phyloP scores from a whole-genome alignment of 1,140 invertebrate species.

The Hylaeus anthracinus region DNA sequence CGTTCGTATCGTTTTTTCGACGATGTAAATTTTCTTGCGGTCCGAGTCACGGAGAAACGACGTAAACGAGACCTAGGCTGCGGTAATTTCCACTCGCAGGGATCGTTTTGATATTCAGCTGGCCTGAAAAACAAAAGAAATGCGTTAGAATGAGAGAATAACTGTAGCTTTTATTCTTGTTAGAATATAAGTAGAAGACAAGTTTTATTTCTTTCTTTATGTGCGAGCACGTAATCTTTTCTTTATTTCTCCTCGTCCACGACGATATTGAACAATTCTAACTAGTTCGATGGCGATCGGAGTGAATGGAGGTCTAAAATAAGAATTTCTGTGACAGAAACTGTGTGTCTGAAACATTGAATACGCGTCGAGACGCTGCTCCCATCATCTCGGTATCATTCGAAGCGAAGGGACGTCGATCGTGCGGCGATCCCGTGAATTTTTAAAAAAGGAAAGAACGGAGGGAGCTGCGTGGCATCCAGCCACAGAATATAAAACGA shows the following conservation, averaged over 20 bases:
- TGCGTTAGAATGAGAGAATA: no score
- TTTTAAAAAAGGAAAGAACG: conserved; percentile 17
- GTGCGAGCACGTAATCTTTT: no score
- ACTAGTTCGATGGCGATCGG: neutral
- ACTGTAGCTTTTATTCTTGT: no score
- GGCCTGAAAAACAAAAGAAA: no score
- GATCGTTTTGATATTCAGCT: neutral
- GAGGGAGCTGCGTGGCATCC: neutral
- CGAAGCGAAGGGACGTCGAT: conserved; percentile 29
- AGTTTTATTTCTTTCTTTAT: no score
- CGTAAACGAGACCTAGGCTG: neutral
- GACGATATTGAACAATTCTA: no score
- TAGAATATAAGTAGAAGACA: no score
- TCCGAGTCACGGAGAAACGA: neutral
- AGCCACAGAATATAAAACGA: conserved; percentile 49
- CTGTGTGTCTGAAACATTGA: no score
- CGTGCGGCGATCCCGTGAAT: conserved; percentile 15
- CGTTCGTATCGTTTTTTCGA: conserved; percentile 8
- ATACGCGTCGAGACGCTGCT: neutral
- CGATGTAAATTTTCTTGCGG: conserved; percentile 18
- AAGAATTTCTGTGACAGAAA: no score
- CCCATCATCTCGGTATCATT: conserved; percentile 16
- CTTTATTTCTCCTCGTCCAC: no score
- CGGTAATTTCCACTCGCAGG: neutral
- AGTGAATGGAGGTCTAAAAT: no score